Evolutionary conservation across 2,113 vertebrate genomes (phyloP), one percentile per base, ranked within the genome.

Genomic region (Syngnathus typhle): DNA sequence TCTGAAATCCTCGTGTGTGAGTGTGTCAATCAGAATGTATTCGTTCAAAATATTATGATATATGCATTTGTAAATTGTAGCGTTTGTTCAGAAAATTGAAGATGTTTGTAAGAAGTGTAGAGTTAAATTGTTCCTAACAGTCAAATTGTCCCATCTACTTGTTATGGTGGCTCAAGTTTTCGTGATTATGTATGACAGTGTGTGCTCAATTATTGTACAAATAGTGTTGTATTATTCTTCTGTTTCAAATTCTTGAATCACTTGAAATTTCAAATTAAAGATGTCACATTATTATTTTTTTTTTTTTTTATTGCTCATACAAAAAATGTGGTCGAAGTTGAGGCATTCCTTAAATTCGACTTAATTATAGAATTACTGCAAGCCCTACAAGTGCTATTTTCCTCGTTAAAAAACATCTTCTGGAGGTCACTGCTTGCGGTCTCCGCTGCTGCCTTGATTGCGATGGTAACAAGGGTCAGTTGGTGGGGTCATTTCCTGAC

Each of bases 401-500:
- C 41, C 27, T 32, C 3, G 27, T 43, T 43, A 43, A 12, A 43
- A 15, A 47, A 18, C 44, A 13, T 16, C 21, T 11, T 5, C 8
- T 18, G 15, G 13, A 36, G 60, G 66, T 75, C 72, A 75, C 23
- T 7, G 10, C 77, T 65, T 38, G n/a, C 43, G 47, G 64, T 49
- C 66, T 65, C 8, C 8, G 27, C 27, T 32, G 27, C 2, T 32
- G 44, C 68, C 54, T 81, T 74, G 32, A 85, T 91, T 91, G 71
- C 82, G 65, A 90, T 92, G 88, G 60, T 86, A 88, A 91, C 90
- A 56, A 78, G 58, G 54, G 37, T 47, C 77, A 65, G 83, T 83
- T 86, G 87, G 77, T 76, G 46, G 83, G 82, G 73, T 83, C 72
- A 81, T 81, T 88, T 89, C 79, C 89, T 90, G 88, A 89, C 85